Percentiles rank a stretch among this genome's conserved stretches.
Conservation (phyloP, 2,797 vertebrate species). For the Tinamus major region DNA sequence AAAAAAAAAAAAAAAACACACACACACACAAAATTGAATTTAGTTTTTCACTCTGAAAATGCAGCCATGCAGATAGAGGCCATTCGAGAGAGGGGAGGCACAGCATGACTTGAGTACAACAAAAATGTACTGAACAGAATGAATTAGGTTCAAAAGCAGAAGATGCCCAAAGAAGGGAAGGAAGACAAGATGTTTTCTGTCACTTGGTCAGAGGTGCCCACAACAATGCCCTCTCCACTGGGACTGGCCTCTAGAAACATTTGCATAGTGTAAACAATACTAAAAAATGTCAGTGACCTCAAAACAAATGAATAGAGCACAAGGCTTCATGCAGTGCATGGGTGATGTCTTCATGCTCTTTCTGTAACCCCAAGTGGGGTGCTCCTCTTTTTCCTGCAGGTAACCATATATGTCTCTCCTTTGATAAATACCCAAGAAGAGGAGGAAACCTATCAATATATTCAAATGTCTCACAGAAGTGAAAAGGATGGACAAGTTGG, state of each 20-base stretch:
- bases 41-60: not conserved
- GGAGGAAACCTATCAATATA: not conserved
- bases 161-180: not conserved
- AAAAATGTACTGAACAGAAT: not conserved
- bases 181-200: not conserved
- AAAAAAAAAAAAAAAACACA: not conserved
- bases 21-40: not conserved
- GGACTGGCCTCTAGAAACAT: not conserved
- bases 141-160: not conserved
- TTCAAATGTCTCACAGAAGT: not conserved
- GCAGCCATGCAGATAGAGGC: not conserved
- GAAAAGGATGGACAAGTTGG: not conserved
- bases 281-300: not conserved
- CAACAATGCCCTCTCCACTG: not conserved
- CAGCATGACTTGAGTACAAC: not conserved
- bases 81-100: not conserved
- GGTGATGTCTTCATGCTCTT: not conserved
- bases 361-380: not conserved
- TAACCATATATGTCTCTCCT: not conserved
- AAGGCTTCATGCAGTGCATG: not conserved
- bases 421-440: not conserved
- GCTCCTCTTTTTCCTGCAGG: not conserved
- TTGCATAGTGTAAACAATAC: not conserved
- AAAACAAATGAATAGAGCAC: not conserved
- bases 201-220: not conserved